A percentile compares a stretch with the other conserved stretches of the same genome.
Conservation (phyloP, 2,113 vertebrate species). For the Myiopsitta monachus region DNA sequence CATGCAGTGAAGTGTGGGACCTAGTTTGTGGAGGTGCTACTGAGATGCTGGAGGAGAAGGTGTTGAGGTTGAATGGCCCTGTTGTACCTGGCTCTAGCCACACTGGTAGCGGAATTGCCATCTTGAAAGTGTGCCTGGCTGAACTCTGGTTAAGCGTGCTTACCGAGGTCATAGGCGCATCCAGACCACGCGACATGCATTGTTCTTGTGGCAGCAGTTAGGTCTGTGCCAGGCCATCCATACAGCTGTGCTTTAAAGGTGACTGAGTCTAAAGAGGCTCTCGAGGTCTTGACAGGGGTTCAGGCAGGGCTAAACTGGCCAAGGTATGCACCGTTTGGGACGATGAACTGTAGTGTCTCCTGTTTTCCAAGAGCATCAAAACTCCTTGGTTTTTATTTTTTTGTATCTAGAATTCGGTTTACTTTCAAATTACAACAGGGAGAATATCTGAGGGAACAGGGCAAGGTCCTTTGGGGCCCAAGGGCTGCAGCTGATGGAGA, state of each 20-base stretch:
- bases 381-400: neutral
- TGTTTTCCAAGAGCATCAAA: neutral
- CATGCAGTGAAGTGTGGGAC: neutral
- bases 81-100: neutral
- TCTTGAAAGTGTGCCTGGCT: neutral
- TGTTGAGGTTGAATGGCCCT: neutral
- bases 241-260: neutral
- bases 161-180: neutral
- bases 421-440: neutral
- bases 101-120: neutral
- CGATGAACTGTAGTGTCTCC: neutral
- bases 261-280: neutral
- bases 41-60: neutral
- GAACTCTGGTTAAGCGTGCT: neutral
- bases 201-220: neutral
- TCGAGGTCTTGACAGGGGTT: neutral
- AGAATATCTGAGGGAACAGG: neutral
- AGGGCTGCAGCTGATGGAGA: neutral
- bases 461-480: neutral
- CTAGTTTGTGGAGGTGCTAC: neutral
- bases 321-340: neutral
- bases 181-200: accelerated
- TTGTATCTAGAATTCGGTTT: neutral
- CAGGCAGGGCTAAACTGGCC: neutral
- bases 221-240: neutral